These are phyloP conservation scores for Oryctes rhinoceros DNA, from an alignment of 1,140 invertebrate genomes.

Conservation along the genomic window DNA sequence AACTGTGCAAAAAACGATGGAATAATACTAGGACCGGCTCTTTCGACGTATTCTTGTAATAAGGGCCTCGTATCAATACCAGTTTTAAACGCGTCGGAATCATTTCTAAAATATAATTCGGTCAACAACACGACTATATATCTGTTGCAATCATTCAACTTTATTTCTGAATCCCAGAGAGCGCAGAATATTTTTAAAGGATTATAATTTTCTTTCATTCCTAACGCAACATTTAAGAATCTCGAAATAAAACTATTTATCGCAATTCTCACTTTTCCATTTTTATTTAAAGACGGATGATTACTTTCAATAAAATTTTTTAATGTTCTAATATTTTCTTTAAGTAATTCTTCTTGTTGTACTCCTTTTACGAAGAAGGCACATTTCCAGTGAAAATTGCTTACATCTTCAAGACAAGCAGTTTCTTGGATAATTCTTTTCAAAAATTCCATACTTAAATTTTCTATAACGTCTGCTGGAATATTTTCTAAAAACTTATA, in stretches of 20 bases:
- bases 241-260: neutral
- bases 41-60: neutral
- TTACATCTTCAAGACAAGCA: neutral
- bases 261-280: neutral
- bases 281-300: neutral
- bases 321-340: neutral
- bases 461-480: neutral
- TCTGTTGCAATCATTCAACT: neutral
- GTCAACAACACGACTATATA: neutral
- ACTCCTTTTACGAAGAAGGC: neutral
- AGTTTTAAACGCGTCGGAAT: neutral
- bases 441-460: neutral
- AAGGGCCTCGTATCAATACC: neutral
- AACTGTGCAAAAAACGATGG: neutral
- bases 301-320: neutral
- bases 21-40: neutral
- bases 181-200: neutral
- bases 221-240: neutral
- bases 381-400: conserved; percentile 1
- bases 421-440: neutral
- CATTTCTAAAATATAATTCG: neutral
- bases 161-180: neutral
- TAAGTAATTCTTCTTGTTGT: conserved; percentile 9
- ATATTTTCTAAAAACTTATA: neutral
- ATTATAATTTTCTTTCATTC: neutral